Evolutionary conservation across 2,888 invertebrate species (phyloP), one percentile per base, ranked within the genome.

Genomic region (Drosophila quasianomalipes): DNA sequence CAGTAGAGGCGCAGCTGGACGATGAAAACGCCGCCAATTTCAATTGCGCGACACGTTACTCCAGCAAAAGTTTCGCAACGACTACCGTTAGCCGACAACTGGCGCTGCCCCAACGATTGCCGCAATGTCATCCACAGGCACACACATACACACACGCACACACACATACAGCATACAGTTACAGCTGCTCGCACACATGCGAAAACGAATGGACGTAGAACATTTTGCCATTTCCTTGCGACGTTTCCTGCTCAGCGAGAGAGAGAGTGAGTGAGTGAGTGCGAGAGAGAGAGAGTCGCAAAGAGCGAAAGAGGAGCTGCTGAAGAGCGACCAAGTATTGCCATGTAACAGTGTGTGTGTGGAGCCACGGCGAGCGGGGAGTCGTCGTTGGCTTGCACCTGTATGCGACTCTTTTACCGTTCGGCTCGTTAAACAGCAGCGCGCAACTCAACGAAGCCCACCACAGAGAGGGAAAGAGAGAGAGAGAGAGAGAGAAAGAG

Each of bases 31-130:
- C 88, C 82, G 90, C 89, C 88, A 91, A 86, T 89, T 77, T 89
- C 89, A 91, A 86, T 89, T 75, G 89, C 84, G 86, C 91, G 82
- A 89, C 92, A 92, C 92, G 92, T 91, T 92, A 89, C 90, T 92
- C 91, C 92, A 89, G 82, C 93, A 90, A 93, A 93, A 92, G 92
- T 92, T 93, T 92, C 92, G 92, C 92, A 92, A 91, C 92, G 93
- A 92, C 92, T 93, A 90, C 85, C 71, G 81, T 79, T 74, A 82
- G 76, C 88, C 85, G 83, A 82, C 88, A 89, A 89, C 70, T 83
- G 88, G 85, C 82, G 88, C 83, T 83, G 90, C 88, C 83, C 72
- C 83, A 83, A 85, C 86, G 83, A 82, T 82, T 68, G 72, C 66
- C 72, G 70, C 89, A 85, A 89, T 90, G 89, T 89, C 83, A 89